Evolutionary conservation across 2,113 vertebrate species (phyloP).

Genomic region (Microtus montanus): DNA sequence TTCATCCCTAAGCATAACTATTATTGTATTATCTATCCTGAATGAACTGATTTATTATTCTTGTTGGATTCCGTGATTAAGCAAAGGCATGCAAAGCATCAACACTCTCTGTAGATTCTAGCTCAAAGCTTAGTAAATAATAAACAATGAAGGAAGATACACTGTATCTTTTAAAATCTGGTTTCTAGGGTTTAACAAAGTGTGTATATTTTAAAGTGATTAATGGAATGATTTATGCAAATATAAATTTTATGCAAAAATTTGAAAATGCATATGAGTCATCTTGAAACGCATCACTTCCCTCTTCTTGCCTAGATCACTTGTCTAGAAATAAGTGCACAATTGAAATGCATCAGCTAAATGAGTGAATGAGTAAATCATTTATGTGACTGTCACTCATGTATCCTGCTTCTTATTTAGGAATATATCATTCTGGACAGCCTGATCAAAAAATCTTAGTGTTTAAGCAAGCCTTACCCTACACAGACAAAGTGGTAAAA

Average conservation of each 20-base stretch:
- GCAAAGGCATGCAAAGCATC: background rate
- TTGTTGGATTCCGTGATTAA: background rate
- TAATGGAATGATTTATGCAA: conserved; percentile 13
- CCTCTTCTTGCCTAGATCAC: background rate
- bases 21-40: background rate
- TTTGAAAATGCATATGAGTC: background rate
- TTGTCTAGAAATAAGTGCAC: background rate
- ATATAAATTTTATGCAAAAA: background rate
- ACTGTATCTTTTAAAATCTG: background rate
- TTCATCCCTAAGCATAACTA: background rate
- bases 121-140: background rate
- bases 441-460: conserved; percentile 29
- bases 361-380: background rate
- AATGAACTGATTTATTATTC: background rate
- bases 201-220: background rate
- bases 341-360: background rate
- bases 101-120: background rate
- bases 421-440: background rate
- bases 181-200: background rate
- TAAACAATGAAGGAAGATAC: background rate
- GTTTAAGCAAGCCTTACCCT: background rate
- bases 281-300: background rate
- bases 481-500: background rate
- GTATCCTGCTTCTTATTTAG: conserved; percentile 26
- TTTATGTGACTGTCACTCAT: background rate